A percentile compares a stretch with the other conserved stretches of the same genome.
Evolutionary conservation across 2,797 vertebrate genomes (phyloP).

Genomic region (Syngnathus rostellatus): DNA sequence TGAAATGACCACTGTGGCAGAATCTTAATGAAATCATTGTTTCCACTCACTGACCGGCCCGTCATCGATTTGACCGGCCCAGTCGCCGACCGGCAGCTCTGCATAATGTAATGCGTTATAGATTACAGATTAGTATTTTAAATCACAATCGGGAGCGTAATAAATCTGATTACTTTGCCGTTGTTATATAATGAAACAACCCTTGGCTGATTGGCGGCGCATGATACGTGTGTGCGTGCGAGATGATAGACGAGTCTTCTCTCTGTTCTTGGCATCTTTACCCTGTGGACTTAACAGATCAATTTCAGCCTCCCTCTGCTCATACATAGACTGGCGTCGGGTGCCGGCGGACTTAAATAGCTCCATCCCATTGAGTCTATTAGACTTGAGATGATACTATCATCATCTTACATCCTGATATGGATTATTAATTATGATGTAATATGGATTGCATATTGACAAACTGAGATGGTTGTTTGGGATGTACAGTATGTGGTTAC

Average conservation of each 20-base stretch:
- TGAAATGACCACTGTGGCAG: constrained; percentile 28
- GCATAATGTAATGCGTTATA: constrained; percentile 41
- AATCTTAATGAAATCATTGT: constrained; percentile 50
- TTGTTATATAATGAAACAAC: constrained; percentile 30
- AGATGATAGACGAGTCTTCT: constrained; percentile 7
- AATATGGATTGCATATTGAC: constrained; percentile 4
- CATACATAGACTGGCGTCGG: constrained; percentile 21
- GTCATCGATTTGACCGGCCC: constrained; percentile 32
- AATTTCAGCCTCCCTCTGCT: constrained; percentile 41
- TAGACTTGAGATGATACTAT: constrained; percentile 32
- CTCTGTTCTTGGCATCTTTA: constrained; percentile 38
- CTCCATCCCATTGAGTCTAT: constrained; percentile 24
- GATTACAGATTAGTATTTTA: constrained; percentile 47
- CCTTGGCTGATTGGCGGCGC: constrained; percentile 5
- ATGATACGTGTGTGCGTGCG: not conserved
- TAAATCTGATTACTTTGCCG: constrained; percentile 23
- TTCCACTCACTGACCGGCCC: constrained; percentile 22
- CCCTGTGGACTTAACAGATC: constrained; percentile 50
- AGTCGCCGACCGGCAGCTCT: constrained; percentile 24
- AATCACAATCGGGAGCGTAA: constrained; percentile 43
- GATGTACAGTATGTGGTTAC: not conserved
- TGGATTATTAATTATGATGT: constrained; percentile 7
- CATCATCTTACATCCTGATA: constrained; percentile 10
- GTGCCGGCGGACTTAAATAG: constrained; percentile 45
- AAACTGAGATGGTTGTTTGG: constrained; percentile 2